A percentile compares a stretch with the other conserved stretches of the same genome.
Evolutionary conservation across 2,888 invertebrate genomes (phyloP).

Genomic region (Colostygia pectinataria): DNA sequence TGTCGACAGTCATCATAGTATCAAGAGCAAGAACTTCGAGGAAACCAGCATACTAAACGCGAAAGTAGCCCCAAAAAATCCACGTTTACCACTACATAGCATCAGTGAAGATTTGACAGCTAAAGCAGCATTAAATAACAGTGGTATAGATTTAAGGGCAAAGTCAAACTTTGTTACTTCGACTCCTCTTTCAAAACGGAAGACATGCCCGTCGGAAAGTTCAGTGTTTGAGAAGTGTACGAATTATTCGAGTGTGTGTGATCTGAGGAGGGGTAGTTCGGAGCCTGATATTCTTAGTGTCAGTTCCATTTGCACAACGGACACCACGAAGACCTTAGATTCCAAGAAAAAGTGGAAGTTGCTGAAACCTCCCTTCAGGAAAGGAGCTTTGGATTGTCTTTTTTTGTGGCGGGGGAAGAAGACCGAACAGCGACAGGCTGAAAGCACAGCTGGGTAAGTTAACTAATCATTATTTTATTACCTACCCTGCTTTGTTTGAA

Average conservation of each 20-base stretch:
- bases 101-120: slow-evolving; percentile 60
- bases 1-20: slow-evolving; percentile 61
- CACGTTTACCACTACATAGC: slow-evolving; percentile 57
- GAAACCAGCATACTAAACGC: slow-evolving; percentile 72
- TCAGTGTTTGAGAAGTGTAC: slow-evolving; percentile 67
- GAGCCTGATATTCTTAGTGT: slow-evolving; percentile 69
- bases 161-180: slow-evolving; percentile 63
- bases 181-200: slow-evolving; percentile 67
- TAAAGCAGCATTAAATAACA: slow-evolving; percentile 55
- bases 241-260: slow-evolving; percentile 57
- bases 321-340: slow-evolving; percentile 57
- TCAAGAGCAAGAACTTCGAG: slow-evolving; percentile 68
- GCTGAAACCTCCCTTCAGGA: slow-evolving; percentile 65
- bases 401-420: slow-evolving; percentile 73
- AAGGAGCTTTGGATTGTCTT: slow-evolving; percentile 72
- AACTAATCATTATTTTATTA: neutral
- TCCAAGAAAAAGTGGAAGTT: slow-evolving; percentile 68
- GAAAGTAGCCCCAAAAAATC: slow-evolving; percentile 46
- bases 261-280: slow-evolving; percentile 65
- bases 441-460: slow-evolving; percentile 62
- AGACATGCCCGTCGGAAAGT: slow-evolving; percentile 61
- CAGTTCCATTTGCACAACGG: slow-evolving; percentile 49
- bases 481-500: no score
- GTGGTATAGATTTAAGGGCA: slow-evolving; percentile 59
- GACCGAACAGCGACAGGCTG: slow-evolving; percentile 44